phyloP scores from a whole-genome alignment of 2,797 vertebrate species.

The Cynodonichthys magdalenae region DNA sequence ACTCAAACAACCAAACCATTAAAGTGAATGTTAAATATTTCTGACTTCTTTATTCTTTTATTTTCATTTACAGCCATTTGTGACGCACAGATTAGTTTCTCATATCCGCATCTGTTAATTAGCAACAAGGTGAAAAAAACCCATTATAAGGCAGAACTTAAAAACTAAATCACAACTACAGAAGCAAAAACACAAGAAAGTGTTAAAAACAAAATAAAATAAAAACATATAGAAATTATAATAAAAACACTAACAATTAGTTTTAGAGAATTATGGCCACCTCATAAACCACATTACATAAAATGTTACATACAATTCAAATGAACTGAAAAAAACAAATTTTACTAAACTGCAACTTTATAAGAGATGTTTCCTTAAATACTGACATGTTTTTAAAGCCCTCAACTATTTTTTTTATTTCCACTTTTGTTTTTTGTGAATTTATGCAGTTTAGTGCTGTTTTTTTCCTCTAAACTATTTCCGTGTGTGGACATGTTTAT shows the following conservation, averaged over 20 bases:
- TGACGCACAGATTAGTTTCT: not conserved
- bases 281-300: too few relatives aligned
- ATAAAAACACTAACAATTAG: not conserved
- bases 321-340: too few relatives aligned
- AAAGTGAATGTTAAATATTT: conserved; percentile 83
- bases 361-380: too few relatives aligned
- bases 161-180: not conserved
- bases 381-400: too few relatives aligned
- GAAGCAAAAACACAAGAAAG: not conserved
- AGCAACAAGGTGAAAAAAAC: not conserved
- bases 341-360: too few relatives aligned
- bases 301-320: too few relatives aligned
- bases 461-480: too few relatives aligned
- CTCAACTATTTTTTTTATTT: too few relatives aligned
- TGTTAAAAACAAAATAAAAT: not conserved
- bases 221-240: not conserved
- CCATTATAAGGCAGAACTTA: not conserved
- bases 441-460: too few relatives aligned
- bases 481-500: too few relatives aligned
- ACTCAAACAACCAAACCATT: conserved; percentile 84
- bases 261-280: too few relatives aligned
- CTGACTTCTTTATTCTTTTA: conserved; percentile 30
- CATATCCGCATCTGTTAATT: not conserved
- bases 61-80: conserved; percentile 7
- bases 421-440: too few relatives aligned